Percentiles rank a stretch among this genome's conserved stretches.
Conservation (phyloP, 2,113 vertebrate species). For the Eleginops maclovinus region DNA sequence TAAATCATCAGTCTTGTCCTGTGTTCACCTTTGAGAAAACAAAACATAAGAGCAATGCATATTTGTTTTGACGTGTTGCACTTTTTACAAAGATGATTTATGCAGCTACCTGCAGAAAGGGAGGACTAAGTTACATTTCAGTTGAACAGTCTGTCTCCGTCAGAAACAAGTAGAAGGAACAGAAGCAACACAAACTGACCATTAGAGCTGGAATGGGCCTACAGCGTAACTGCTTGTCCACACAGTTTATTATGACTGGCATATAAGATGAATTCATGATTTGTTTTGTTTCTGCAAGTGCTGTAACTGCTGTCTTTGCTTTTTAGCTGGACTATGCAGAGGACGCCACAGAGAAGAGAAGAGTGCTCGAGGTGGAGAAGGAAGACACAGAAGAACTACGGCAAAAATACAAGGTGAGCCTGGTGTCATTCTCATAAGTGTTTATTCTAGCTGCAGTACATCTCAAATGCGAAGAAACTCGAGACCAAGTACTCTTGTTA, state of each 20-base stretch:
- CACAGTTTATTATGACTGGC: not conserved
- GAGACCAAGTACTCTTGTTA: not conserved
- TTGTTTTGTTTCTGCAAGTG: slow-evolving; percentile 1
- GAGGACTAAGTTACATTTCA: not conserved
- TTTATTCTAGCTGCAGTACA: not conserved
- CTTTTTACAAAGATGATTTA: not conserved
- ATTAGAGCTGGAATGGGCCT: not conserved
- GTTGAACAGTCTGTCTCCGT: not conserved
- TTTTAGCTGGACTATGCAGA: slow-evolving; percentile 95
- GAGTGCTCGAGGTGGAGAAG: slow-evolving; percentile 97
- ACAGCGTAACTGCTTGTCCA: not conserved
- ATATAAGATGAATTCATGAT: not conserved
- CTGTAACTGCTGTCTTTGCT: slow-evolving; percentile 33
- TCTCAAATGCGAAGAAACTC: not conserved
- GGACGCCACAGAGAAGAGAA: slow-evolving; percentile 97
- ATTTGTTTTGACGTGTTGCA: not conserved
- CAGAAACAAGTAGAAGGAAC: not conserved
- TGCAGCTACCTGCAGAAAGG: not conserved
- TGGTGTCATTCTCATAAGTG: not conserved
- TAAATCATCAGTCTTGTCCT: not conserved
- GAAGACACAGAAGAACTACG: slow-evolving; percentile 98
- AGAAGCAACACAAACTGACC: not conserved
- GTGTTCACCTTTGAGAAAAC: not conserved
- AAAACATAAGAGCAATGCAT: not conserved
- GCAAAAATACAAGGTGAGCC: slow-evolving; percentile 95